Conservation (phyloP, 2,113 vertebrate genomes). For the Heteronetta atricapilla region DNA sequence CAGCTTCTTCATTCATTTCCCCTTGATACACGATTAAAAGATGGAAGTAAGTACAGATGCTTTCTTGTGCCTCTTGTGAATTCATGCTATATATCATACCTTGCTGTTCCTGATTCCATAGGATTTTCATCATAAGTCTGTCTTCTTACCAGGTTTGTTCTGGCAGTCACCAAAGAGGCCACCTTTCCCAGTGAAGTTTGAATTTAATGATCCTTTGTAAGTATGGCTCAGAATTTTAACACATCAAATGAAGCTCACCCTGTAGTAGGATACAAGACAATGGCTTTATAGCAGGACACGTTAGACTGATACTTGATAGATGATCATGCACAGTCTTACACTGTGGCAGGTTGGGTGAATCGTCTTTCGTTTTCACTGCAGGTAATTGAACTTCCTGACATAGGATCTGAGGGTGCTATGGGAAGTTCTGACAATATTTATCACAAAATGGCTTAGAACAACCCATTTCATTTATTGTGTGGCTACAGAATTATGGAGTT, state of each 20-base stretch:
- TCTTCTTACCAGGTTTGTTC: conserved; percentile 88
- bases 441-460: not conserved
- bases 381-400: not conserved
- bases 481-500: not conserved
- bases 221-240: conserved; percentile 66
- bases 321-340: rapidly evolving
- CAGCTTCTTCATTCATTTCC: conserved; percentile 97
- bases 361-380: not conserved
- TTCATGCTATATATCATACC: rapidly evolving
- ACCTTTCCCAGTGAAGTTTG: conserved; percentile 91
- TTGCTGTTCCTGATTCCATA: not conserved
- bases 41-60: conserved; percentile 89
- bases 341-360: not conserved
- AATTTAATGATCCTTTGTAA: conserved; percentile 91
- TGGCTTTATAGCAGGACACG: not conserved
- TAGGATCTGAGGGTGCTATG: not conserved
- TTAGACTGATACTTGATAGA: not conserved
- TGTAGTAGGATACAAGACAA: not conserved
- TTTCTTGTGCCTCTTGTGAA: not conserved
- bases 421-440: not conserved
- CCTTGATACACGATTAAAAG: conserved; percentile 93
- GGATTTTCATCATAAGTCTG: conserved; percentile 48
- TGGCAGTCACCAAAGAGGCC: conserved; percentile 99
- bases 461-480: not conserved
- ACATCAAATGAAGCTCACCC: not conserved